These are phyloP conservation scores for Pseudobourletiella spinata DNA, from an alignment of 1,140 invertebrate genomes.

Conservation along the genomic window DNA sequence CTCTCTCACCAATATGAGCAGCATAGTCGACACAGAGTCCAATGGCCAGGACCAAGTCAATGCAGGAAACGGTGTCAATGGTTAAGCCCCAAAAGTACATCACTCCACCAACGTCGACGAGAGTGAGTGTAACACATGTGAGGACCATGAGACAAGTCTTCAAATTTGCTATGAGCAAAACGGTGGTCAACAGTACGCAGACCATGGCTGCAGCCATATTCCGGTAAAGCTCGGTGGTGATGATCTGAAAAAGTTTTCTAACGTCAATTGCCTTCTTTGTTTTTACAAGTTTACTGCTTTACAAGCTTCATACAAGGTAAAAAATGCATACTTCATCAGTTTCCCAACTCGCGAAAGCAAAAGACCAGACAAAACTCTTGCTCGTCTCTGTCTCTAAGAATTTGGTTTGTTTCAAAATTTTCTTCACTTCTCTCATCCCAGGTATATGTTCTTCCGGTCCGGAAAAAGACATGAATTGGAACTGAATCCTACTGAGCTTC, in stretches of 20 bases:
- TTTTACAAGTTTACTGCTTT: neutral
- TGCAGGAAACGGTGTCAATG: conserved; percentile 76
- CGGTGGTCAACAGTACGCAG: conserved; percentile 71
- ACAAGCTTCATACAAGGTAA: no score
- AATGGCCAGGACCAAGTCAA: conserved; percentile 71
- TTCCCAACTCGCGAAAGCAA: conserved; percentile 62
- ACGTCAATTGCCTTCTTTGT: neutral
- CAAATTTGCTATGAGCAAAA: conserved; percentile 68
- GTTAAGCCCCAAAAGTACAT: conserved; percentile 76
- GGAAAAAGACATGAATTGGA: conserved; percentile 51
- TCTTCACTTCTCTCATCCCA: conserved; percentile 59
- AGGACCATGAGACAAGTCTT: conserved; percentile 50
- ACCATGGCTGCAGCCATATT: conserved; percentile 68
- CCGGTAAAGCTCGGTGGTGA: conserved; percentile 61
- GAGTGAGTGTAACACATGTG: conserved; percentile 47
- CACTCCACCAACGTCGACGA: conserved; percentile 66
- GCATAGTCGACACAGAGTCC: conserved; percentile 83
- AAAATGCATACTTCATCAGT: conserved; percentile 56
- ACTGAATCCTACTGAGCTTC: conserved; percentile 50
- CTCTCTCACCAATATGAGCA: conserved; percentile 68
- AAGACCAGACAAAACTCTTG: conserved; percentile 57
- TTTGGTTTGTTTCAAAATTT: conserved; percentile 43
- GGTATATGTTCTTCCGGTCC: conserved; percentile 58
- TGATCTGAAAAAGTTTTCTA: conserved; percentile 46
- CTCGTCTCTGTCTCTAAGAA: conserved; percentile 41